Base-by-base conservation (phyloP, 2,888 invertebrate genomes). In the Polia nebulosa region DNA sequence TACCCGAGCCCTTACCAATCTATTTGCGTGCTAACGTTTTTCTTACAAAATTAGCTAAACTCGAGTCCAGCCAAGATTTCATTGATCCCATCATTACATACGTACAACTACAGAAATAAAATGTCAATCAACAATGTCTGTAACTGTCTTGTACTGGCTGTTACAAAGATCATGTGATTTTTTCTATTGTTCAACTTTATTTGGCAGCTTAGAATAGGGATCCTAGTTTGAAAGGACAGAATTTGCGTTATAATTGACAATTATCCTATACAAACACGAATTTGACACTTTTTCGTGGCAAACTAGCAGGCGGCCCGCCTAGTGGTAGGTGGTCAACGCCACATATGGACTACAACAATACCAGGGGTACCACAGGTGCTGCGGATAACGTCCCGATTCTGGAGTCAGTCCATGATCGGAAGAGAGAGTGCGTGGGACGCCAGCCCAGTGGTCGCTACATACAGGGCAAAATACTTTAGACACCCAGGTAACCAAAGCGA, bases 101-200 rank as follows among this genome's bases (percentile, higher is more conserved):
- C 39, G 27, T 34, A 29, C 20, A 11, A 39, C 34, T 8, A 60
- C 79, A 41, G 27, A 76, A 80, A 76, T 76, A 75, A 49, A 52
- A 52, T 57, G 63, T 76, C 80, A 44, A 80, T 80, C 69, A 47
- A 7, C 56, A 15, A 11, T 57, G 36, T 66, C 58, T 72, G 53
- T 63, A 11, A 56, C 45, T 63, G 45, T 47, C 41, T 20, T 49
- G 27, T 22, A 13, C 6, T 29, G 41, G 8, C n/a, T 2, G 13
- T 76, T 25, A 60, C 20, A 39, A 17, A 41, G 32, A 27, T 52
- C 36, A 15, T 20, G 47, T 29, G 27, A 53, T 27, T 41, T n/a
- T 20, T 11, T 52, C 20, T 20, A 52, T 17, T 36, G 17, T 7
- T n/a, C 57, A 47, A 34, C 34, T 29, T 29, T 20, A 41, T 25